Percentiles rank a stretch among this genome's conserved stretches.
Conservation (phyloP, 2,797 vertebrate genomes). For the Bovichtus diacanthus region DNA sequence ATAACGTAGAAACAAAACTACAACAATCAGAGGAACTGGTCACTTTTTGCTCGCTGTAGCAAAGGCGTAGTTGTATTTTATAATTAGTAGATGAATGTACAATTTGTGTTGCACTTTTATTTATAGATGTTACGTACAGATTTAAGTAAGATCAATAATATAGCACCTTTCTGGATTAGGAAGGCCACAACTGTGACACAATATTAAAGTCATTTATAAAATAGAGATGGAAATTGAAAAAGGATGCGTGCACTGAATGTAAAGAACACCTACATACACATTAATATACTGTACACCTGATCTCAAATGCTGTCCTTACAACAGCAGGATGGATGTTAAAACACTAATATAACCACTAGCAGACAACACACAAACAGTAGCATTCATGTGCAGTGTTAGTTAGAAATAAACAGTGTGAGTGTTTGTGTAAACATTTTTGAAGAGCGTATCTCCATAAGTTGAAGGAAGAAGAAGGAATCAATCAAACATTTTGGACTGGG, state of each 20-base stretch:
- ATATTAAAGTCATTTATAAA: neutral
- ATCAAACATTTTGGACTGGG: slow-evolving; percentile 17
- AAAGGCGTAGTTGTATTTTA: neutral
- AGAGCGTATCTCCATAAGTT: slow-evolving; percentile 13
- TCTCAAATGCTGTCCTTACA: neutral
- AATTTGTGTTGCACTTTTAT: neutral
- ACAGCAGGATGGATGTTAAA: neutral
- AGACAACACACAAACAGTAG: neutral
- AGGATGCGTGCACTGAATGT: neutral
- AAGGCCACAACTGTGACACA: neutral
- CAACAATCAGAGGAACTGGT: neutral
- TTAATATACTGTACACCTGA: neutral
- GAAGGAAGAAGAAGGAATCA: slow-evolving; percentile 24
- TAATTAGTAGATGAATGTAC: neutral
- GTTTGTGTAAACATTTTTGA: neutral
- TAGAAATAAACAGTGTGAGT: neutral
- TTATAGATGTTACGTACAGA: neutral
- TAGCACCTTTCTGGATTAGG: neutral
- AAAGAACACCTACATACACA: neutral
- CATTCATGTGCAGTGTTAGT: neutral
- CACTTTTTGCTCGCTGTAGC: neutral
- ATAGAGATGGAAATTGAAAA: neutral
- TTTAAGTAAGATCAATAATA: neutral
- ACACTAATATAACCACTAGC: neutral
- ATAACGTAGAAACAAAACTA: neutral